phyloP scores from a whole-genome alignment of 2,888 invertebrate species.

The Carterocephalus palaemon region DNA sequence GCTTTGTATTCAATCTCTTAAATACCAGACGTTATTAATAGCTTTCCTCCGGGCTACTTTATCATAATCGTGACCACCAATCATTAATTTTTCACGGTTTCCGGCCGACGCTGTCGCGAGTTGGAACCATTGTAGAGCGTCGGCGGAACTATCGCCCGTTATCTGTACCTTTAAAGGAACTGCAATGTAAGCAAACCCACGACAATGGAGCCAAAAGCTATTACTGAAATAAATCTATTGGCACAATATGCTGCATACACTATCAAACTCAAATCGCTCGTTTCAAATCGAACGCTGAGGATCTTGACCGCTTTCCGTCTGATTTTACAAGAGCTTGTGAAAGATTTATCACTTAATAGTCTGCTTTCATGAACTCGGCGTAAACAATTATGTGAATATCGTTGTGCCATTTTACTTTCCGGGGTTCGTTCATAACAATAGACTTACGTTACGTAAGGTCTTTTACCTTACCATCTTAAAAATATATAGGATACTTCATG shows the following conservation, averaged over 20 bases:
- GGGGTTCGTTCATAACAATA: background rate
- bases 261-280: conserved; percentile 24
- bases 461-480: too few species aligned
- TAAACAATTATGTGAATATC: conserved; percentile 8
- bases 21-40: conserved; percentile 10
- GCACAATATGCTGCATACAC: conserved; percentile 17
- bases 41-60: conserved; percentile 12
- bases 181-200: conserved; percentile 16
- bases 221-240: conserved; percentile 24
- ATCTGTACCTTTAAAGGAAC: conserved; percentile 10
- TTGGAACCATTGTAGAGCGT: conserved; percentile 14
- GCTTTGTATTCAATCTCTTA: conserved; percentile 4
- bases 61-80: conserved; percentile 22
- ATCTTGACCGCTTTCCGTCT: conserved; percentile 43
- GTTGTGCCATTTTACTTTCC: conserved; percentile 3
- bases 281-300: conserved; percentile 27
- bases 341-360: conserved; percentile 23
- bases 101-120: conserved; percentile 7
- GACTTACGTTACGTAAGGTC: too few species aligned
- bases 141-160: conserved; percentile 13
- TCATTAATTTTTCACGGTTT: conserved; percentile 21
- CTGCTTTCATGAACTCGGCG: conserved; percentile 9
- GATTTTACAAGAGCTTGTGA: conserved; percentile 29
- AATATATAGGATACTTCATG: too few species aligned
- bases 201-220: conserved; percentile 17